Evolutionary conservation across 2,888 invertebrate genomes (phyloP).

Genomic region (Opisthograptis luteolata): DNA sequence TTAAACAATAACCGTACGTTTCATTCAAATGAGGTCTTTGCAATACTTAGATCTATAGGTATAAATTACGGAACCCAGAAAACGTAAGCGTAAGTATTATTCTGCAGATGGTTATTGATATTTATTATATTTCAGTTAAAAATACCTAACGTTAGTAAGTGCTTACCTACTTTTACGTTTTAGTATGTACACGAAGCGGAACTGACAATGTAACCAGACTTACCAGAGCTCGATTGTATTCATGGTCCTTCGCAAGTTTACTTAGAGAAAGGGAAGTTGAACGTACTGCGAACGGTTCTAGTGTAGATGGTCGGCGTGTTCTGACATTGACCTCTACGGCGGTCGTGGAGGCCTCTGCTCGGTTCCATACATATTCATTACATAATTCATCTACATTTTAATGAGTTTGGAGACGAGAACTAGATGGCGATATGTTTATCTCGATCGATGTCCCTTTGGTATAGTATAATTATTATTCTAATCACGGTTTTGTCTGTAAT

Average conservation of each 20-base stretch:
- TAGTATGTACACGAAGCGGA: slow-evolving; percentile 46
- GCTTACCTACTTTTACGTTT: slow-evolving; percentile 8
- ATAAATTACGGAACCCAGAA: too few species aligned
- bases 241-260: slow-evolving; percentile 39
- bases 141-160: not conserved
- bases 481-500: not conserved
- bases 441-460: slow-evolving; percentile 13
- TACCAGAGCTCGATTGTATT: slow-evolving; percentile 48
- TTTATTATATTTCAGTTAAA: not conserved
- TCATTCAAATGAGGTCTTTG: too few species aligned
- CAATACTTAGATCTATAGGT: too few species aligned
- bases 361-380: slow-evolving; percentile 68
- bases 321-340: slow-evolving; percentile 77
- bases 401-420: slow-evolving; percentile 57
- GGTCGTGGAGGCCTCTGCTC: slow-evolving; percentile 68
- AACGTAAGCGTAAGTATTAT: too few species aligned
- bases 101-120: too few species aligned
- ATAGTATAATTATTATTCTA: not conserved
- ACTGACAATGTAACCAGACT: slow-evolving; percentile 56
- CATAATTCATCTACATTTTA: slow-evolving; percentile 68
- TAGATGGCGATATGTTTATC: slow-evolving; percentile 48
- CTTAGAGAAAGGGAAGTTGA: slow-evolving; percentile 50
- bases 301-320: slow-evolving; percentile 53
- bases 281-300: slow-evolving; percentile 48
- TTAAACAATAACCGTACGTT: too few species aligned